Conservation (phyloP, 1,140 invertebrate species). For the Sarcophaga peregrina region DNA sequence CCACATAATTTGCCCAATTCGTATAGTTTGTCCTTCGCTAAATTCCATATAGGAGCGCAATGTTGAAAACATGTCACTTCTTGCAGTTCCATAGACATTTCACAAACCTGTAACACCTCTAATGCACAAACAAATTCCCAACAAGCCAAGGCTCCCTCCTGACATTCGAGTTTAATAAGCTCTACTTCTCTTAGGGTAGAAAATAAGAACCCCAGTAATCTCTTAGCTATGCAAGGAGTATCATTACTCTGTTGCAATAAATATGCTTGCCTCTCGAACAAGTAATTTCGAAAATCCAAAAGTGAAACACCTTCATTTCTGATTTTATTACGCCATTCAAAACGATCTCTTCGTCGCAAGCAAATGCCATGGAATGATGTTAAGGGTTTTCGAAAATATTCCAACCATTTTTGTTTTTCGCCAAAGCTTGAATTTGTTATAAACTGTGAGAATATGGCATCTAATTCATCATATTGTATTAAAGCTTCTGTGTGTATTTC, state of each 20-base stretch:
- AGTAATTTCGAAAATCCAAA: conserved; percentile 92
- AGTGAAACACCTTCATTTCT: conserved; percentile 78
- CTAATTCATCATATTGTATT: conserved; percentile 96
- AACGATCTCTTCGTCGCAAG: conserved; percentile 75
- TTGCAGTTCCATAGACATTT: conserved; percentile 76
- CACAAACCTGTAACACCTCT: conserved; percentile 86
- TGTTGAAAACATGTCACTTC: conserved; percentile 78
- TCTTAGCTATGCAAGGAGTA: conserved; percentile 61
- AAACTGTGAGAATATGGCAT: conserved; percentile 97
- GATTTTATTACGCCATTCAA: conserved; percentile 77
- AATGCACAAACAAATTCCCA: conserved; percentile 94
- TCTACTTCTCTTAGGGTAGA: conserved; percentile 63
- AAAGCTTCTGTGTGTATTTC: conserved; percentile 93
- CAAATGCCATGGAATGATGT: conserved; percentile 86
- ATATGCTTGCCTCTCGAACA: conserved; percentile 91
- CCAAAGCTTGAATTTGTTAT: conserved; percentile 90
- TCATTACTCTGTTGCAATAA: conserved; percentile 58
- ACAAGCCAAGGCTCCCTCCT: conserved; percentile 86
- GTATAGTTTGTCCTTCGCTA: conserved; percentile 91
- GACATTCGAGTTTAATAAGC: conserved; percentile 67
- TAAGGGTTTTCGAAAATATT: conserved; percentile 79
- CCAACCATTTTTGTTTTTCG: conserved; percentile 84
- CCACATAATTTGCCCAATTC: conserved; percentile 90
- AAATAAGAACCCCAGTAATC: conserved; percentile 61
- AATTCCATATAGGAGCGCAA: conserved; percentile 90